Percentiles rank a stretch among this genome's conserved stretches.
Evolutionary conservation across 2,113 vertebrate species (phyloP).

Genomic region (Sylvilagus bachmani): DNA sequence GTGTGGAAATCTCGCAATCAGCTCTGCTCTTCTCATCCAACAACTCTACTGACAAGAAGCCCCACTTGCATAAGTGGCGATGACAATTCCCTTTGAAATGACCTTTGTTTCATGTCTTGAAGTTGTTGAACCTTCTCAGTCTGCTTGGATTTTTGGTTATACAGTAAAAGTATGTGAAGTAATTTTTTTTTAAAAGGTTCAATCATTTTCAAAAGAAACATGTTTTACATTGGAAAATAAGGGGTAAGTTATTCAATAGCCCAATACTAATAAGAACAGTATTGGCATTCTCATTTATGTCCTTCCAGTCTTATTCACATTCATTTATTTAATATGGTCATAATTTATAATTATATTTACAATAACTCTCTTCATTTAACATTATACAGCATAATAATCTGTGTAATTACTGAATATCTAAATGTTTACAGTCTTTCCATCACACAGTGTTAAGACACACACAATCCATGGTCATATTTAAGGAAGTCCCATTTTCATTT

Average conservation of each 20-base stretch:
- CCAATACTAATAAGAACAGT: background rate
- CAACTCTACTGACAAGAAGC: background rate
- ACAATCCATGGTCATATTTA: background rate
- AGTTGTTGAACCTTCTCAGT: background rate
- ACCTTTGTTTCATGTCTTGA: background rate
- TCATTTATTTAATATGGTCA: slow-evolving; percentile 56
- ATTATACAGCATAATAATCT: slow-evolving; percentile 37
- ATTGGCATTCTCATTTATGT: slow-evolving; percentile 30
- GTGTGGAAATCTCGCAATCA: background rate
- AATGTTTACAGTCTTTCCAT: background rate
- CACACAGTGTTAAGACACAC: background rate
- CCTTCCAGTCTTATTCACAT: slow-evolving; percentile 27
- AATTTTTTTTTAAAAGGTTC: background rate
- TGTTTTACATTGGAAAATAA: slow-evolving; percentile 38
- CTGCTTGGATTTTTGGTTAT: background rate
- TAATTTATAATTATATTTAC: slow-evolving; percentile 62
- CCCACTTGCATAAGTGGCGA: background rate
- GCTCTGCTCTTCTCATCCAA: background rate
- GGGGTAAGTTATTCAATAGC: slow-evolving; percentile 11
- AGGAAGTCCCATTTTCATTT: background rate
- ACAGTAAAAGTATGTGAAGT: background rate
- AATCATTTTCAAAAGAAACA: slow-evolving; percentile 26
- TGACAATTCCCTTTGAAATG: background rate
- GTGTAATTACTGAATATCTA: slow-evolving; percentile 53
- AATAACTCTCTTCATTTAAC: slow-evolving; percentile 61